phyloP scores from a whole-genome alignment of 2,888 invertebrate species.

The Orthosia incerta region DNA sequence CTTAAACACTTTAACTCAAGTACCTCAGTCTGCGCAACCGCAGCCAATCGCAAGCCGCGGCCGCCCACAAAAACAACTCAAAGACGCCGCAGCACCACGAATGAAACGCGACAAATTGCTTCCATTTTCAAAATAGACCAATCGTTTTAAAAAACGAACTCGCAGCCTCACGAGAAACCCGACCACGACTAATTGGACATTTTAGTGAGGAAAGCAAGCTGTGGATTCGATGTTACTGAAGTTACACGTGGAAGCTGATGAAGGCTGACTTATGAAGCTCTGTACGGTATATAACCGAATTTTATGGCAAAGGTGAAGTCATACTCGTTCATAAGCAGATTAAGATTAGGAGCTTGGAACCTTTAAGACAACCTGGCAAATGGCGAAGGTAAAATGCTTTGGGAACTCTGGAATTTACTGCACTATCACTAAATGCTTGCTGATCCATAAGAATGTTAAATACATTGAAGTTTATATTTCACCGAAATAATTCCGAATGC shows the following conservation, averaged over 20 bases:
- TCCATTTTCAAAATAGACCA: conserved; percentile 86
- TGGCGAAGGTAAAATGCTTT: neutral
- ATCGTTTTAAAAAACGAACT: conserved; percentile 78
- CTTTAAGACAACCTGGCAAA: neutral
- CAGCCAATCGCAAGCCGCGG: conserved; percentile 80
- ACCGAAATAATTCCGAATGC: neutral
- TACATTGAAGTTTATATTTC: neutral
- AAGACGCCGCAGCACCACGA: conserved; percentile 84
- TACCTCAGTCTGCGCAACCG: conserved; percentile 68
- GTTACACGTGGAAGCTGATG: neutral
- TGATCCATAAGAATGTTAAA: neutral
- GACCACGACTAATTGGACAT: conserved; percentile 81
- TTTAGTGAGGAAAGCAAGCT: conserved; percentile 63
- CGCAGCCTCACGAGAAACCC: conserved; percentile 78
- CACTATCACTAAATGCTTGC: neutral
- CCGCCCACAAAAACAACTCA: conserved; percentile 87
- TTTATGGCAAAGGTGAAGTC: neutral
- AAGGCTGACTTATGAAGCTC: neutral
- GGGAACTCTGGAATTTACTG: neutral
- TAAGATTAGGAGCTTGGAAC: neutral
- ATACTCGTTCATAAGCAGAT: no score
- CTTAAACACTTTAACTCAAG: conserved; percentile 72
- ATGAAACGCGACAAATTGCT: conserved; percentile 88
- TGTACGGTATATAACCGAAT: neutral
- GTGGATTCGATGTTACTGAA: conserved; percentile 16